phyloP scores from a whole-genome alignment of 2,888 invertebrate species.

The Dynastes hyllus region DNA sequence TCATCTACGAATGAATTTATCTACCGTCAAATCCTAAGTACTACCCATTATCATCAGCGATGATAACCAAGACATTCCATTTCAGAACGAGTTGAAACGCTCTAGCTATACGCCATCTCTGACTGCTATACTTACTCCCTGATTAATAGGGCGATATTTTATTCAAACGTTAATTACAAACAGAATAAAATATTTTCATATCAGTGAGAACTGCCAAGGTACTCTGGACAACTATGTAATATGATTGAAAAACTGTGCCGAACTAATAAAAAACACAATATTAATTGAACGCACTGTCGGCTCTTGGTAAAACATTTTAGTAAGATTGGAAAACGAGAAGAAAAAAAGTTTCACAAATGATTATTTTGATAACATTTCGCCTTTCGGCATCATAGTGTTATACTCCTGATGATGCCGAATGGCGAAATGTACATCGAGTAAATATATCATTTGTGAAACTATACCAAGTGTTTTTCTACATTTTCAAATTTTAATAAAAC shows the following conservation, averaged over 20 bases:
- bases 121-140: slow-evolving; percentile 61
- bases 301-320: no score
- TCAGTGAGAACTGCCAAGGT: slow-evolving; percentile 37
- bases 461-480: no score
- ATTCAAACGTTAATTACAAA: slow-evolving; percentile 57
- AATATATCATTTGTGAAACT: no score
- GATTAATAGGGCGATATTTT: slow-evolving; percentile 58
- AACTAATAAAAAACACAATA: neutral
- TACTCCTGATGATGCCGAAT: no score
- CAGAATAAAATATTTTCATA: slow-evolving; percentile 55
- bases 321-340: no score
- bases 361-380: no score
- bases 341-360: no score
- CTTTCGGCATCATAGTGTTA: no score
- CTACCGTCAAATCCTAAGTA: slow-evolving; percentile 63
- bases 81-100: slow-evolving; percentile 58
- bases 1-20: slow-evolving; percentile 66
- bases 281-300: neutral
- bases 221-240: neutral
- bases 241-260: slow-evolving; percentile 1
- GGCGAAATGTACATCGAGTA: no score
- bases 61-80: slow-evolving; percentile 58
- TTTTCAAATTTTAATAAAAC: no score
- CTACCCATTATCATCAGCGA: slow-evolving; percentile 59
- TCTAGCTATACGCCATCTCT: slow-evolving; percentile 58